These are phyloP conservation scores for Hipposideros larvatus DNA, from an alignment of 2,797 vertebrate genomes.

Conservation along the genomic window DNA sequence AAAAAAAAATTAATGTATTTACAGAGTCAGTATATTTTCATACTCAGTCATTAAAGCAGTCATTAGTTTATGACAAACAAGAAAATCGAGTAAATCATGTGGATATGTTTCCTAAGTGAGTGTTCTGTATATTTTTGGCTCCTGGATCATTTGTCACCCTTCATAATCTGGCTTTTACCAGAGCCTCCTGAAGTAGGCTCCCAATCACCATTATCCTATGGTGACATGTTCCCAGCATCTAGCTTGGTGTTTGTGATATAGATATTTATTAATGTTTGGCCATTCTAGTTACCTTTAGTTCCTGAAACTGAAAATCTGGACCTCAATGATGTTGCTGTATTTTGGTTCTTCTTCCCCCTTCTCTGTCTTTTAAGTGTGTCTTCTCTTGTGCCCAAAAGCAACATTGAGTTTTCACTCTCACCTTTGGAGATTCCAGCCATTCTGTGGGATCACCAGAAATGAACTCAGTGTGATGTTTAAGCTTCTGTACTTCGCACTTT, in stretches of 20 bases:
- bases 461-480: neutral
- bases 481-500: neutral
- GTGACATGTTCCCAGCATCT: neutral
- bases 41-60: neutral
- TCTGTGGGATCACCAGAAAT: neutral
- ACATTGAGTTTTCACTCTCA: neutral
- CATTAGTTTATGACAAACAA: neutral
- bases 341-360: neutral
- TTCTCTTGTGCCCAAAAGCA: neutral
- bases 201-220: neutral
- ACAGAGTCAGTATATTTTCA: slow-evolving; percentile 41
- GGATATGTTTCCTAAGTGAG: neutral
- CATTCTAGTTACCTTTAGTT: neutral
- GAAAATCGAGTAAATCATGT: neutral
- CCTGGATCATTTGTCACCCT: neutral
- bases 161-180: neutral
- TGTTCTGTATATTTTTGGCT: neutral
- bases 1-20: slow-evolving; percentile 4
- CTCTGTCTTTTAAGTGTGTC: neutral
- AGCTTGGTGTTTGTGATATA: neutral
- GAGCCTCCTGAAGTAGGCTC: neutral
- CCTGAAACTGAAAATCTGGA: neutral
- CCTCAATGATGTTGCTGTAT: neutral
- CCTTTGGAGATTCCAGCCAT: neutral
- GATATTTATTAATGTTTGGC: neutral